Conservation (phyloP, 2,113 vertebrate species). For the Coryphaenoides rupestris region DNA sequence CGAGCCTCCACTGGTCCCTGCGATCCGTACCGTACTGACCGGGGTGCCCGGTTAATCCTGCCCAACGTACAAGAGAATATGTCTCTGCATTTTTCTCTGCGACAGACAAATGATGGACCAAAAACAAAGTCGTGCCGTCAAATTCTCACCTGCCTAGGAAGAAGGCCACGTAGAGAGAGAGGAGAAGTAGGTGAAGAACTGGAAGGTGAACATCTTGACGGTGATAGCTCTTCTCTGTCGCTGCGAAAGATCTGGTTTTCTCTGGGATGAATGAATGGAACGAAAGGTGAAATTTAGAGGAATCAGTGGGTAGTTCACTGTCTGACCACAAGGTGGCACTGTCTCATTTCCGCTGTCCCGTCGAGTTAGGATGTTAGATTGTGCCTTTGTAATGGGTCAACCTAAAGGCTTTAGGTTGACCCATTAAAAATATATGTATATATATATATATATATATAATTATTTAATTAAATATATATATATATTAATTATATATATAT, state of each 20-base stretch:
- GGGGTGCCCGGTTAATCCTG: constrained; percentile 91
- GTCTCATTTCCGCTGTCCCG: background rate
- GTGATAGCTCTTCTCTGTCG: constrained; percentile 85
- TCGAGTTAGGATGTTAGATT: too few relatives aligned
- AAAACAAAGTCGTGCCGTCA: too few relatives aligned
- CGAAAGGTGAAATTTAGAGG: too few relatives aligned
- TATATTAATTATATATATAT: too few relatives aligned
- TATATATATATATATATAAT: too few relatives aligned
- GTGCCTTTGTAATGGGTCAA: too few relatives aligned
- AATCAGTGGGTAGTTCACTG: constrained; percentile 28
- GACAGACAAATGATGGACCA: too few relatives aligned
- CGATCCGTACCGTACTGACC: constrained; percentile 85
- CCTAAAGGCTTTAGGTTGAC: too few relatives aligned
- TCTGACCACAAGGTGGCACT: constrained; percentile 33
- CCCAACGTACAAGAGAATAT: constrained; percentile 1
- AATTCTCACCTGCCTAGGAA: constrained; percentile 86
- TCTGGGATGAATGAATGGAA: constrained; percentile 75
- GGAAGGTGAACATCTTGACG: constrained; percentile 90
- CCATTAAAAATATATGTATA: too few relatives aligned
- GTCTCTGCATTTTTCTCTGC: background rate
- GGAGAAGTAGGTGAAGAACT: constrained; percentile 93
- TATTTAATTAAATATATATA: too few relatives aligned
- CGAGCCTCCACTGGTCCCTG: constrained; percentile 87
- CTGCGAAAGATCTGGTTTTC: constrained; percentile 78
- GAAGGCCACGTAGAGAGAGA: constrained; percentile 90